Evolutionary conservation across 2,113 vertebrate genomes (phyloP).

Genomic region (Fukomys damarensis): DNA sequence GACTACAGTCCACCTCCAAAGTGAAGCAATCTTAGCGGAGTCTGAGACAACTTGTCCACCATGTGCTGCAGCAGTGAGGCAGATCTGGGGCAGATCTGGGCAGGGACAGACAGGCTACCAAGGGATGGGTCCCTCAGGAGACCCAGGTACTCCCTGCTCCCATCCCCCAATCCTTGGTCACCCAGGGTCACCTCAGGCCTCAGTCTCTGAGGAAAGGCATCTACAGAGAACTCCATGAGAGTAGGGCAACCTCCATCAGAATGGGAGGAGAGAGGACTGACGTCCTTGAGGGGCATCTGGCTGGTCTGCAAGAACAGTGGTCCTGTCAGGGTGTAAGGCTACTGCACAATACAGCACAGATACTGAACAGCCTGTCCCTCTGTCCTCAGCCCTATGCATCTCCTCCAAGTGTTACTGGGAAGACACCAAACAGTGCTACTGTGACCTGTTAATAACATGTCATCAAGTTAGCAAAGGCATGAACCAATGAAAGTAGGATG

Average conservation of each 20-base stretch:
- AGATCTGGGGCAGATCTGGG: not conserved
- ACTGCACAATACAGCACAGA: not conserved
- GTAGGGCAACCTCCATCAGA: not conserved
- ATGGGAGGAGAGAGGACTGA: not conserved
- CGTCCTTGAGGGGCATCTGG: not conserved
- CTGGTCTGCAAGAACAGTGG: not conserved
- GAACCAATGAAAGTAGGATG: fast-evolving
- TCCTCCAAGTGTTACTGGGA: not conserved
- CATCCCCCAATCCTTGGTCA: not conserved
- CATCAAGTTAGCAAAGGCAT: not conserved
- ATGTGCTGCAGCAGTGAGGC: not conserved
- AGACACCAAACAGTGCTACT: not conserved
- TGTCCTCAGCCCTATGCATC: not conserved
- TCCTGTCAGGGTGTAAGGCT: not conserved
- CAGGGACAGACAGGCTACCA: not conserved
- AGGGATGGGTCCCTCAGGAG: not conserved
- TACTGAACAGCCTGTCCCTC: not conserved
- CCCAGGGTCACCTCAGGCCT: not conserved
- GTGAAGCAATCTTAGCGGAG: not conserved
- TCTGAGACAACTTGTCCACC: not conserved
- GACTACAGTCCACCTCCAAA: not conserved
- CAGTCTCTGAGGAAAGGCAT: not conserved
- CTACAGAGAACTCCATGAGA: not conserved
- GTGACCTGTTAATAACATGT: not conserved
- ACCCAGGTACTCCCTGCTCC: not conserved